These are phyloP conservation scores for Upupa epops DNA, from an alignment of 2,113 vertebrate species.

Conservation along the genomic window DNA sequence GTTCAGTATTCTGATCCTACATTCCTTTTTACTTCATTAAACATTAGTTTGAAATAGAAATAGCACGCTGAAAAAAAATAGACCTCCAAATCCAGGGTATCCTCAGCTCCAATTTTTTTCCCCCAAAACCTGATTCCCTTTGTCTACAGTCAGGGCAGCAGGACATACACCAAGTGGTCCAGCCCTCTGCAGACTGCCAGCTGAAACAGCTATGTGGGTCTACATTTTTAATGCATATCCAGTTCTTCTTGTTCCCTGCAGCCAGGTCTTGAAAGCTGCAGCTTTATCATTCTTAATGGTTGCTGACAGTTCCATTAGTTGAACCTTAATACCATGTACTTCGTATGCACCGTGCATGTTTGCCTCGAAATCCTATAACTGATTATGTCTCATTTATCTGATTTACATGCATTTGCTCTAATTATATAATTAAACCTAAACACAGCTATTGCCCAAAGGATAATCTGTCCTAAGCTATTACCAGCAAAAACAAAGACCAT, in stretches of 20 bases:
- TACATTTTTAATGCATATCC: neutral
- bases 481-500: neutral
- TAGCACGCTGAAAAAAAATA: neutral
- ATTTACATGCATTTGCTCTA: conserved; percentile 1
- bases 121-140: neutral
- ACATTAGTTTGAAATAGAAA: neutral
- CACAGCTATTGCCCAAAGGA: conserved; percentile 29
- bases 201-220: neutral
- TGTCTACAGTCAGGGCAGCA: neutral
- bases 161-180: neutral
- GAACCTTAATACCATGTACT: neutral
- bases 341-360: neutral
- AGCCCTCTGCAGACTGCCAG: neutral
- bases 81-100: neutral
- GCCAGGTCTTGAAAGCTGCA: neutral
- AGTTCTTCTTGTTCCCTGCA: neutral
- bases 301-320: conserved; percentile 35
- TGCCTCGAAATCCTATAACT: neutral
- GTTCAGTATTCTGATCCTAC: neutral
- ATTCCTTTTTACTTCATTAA: neutral
- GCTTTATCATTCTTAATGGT: neutral
- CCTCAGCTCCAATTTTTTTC: neutral
- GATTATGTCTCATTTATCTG: neutral
- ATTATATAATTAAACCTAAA: conserved; percentile 35
- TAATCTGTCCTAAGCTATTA: neutral